Percentiles rank a stretch among this genome's conserved stretches.
phyloP scores from a whole-genome alignment of 2,888 invertebrate genomes.

The Hydropsyche betteni region DNA sequence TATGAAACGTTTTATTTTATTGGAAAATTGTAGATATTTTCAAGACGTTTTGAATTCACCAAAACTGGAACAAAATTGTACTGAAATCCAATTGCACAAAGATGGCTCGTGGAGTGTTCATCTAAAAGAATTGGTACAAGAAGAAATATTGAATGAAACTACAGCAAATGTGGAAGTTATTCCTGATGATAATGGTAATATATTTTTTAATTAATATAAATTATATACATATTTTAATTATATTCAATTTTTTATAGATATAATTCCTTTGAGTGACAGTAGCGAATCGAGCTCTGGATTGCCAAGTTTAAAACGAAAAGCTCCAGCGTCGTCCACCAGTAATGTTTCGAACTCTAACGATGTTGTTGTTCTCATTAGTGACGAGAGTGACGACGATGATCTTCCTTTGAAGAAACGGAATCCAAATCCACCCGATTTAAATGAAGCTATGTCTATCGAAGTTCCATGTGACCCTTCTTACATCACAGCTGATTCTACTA shows the following conservation, averaged over 20 bases:
- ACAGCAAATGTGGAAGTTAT: constrained; percentile 74
- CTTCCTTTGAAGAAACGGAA: constrained; percentile 71
- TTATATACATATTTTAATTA: background rate
- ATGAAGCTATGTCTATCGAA: constrained; percentile 30
- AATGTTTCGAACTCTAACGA: constrained; percentile 56
- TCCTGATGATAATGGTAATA: constrained; percentile 76
- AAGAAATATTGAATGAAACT: constrained; percentile 53
- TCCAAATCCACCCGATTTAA: constrained; percentile 55
- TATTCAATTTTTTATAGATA: constrained; percentile 56
- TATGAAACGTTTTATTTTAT: background rate
- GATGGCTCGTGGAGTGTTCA: constrained; percentile 87
- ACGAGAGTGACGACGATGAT: constrained; percentile 76
- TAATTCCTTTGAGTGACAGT: constrained; percentile 61
- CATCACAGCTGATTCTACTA: constrained; percentile 30
- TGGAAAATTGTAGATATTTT: constrained; percentile 72
- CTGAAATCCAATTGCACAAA: constrained; percentile 83
- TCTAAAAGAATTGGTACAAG: constrained; percentile 65
- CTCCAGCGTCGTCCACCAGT: constrained; percentile 60
- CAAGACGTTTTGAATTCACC: constrained; percentile 81
- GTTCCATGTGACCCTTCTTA: constrained; percentile 31
- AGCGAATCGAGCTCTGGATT: constrained; percentile 56
- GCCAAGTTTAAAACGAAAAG: constrained; percentile 58
- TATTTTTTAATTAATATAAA: constrained; percentile 52
- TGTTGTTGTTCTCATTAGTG: constrained; percentile 74
- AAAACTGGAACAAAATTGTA: constrained; percentile 74